Evolutionary conservation across 2,797 vertebrate species (phyloP), one percentile per base, ranked within the genome.

Genomic region (Aeoliscus strigatus): DNA sequence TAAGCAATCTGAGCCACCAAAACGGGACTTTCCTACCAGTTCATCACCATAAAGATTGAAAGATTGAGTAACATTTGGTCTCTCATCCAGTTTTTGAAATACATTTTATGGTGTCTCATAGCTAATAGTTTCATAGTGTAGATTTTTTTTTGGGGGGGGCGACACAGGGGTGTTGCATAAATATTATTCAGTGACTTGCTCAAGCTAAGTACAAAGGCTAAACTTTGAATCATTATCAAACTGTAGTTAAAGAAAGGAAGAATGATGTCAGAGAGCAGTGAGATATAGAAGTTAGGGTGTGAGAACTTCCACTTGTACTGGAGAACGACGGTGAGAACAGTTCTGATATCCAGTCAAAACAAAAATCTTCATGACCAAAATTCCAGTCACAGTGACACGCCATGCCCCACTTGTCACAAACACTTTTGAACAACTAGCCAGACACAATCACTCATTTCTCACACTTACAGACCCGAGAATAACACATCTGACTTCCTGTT

Each of bases 401-500:
- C 26, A n/a, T 23, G 26, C 36, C 46, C 25, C 39, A 45, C 16
- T 23, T n/a, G n/a, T n/a, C 17, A 49, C 36, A 13, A 46, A 62
- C 55, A 54, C 7, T 36, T 21, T 21, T 5, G 31, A 39, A 13
- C 27, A 29, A 30, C 8, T 37, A 33, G 17, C 56, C 40, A 71
- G 46, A 43, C 4, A 28, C 34, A 46, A 32, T 53, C 48, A 26
- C 16, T 51, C 13, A 2, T 6, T 70, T 77, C 51, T 71, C 79
- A 78, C 40, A 14, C 56, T 38, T 44, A 75, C 55, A 79, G 57
- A 77, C 57, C 53, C 77, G 61, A 56, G 66, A 85, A 75, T 67
- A 79, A 73, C 40, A 71, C 42, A 64, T 61, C 51, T 51, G 53
- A 83, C 83, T 87, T 88, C 84, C 84, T 86, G 81, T 77, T 84